Conservation (phyloP, 2,888 invertebrate genomes). For the Sthenelais limicola region DNA sequence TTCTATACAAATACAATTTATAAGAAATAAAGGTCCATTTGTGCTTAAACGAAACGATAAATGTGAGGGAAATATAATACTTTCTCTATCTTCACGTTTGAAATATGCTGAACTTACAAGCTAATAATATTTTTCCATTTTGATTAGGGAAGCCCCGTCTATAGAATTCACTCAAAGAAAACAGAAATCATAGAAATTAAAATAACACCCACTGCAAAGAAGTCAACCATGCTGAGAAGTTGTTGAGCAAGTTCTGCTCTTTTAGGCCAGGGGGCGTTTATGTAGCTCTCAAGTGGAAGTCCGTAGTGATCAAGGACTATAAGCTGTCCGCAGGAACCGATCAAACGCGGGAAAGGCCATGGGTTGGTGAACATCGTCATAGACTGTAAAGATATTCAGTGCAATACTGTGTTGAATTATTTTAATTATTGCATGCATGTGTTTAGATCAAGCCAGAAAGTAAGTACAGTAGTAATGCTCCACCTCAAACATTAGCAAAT, state of each 20-base stretch:
- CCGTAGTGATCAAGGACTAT: constrained; percentile 36
- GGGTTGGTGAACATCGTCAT: constrained; percentile 16
- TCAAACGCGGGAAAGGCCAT: constrained; percentile 19
- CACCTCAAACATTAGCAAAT: too few species aligned
- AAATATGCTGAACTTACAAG: too few species aligned
- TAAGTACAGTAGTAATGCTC: too few species aligned
- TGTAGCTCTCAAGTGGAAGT: constrained; percentile 20
- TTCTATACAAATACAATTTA: constrained; percentile 19
- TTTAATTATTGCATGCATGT: too few species aligned
- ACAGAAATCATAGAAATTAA: too few species aligned
- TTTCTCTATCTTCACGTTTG: too few species aligned
- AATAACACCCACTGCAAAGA: constrained; percentile 31
- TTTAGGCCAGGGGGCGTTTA: constrained; percentile 27
- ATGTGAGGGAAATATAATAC: too few species aligned
- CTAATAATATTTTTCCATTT: too few species aligned
- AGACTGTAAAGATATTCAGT: neutral
- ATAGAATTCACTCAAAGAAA: neutral
- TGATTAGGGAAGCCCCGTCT: too few species aligned
- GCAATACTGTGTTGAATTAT: too few species aligned
- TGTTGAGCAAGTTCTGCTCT: constrained; percentile 25
- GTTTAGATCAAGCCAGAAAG: too few species aligned
- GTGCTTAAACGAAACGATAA: neutral
- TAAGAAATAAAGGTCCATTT: neutral
- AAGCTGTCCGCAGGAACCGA: constrained; percentile 36
- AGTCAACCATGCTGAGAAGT: constrained; percentile 29